These are phyloP conservation scores for Phocides pigmalion DNA, from an alignment of 1,140 invertebrate species.

Conservation along the genomic window DNA sequence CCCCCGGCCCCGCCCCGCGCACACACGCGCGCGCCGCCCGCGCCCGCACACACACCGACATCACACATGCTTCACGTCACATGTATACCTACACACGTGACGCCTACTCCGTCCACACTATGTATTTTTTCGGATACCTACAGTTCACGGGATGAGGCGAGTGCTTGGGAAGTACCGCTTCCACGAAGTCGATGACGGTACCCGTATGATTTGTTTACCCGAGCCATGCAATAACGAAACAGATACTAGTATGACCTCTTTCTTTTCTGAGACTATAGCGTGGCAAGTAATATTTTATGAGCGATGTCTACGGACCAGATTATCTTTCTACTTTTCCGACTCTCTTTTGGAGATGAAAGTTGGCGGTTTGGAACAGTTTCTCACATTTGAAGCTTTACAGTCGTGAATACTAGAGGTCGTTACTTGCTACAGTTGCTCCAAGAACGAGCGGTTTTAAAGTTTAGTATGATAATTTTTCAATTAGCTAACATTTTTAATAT, in stretches of 20 bases:
- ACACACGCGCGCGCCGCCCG: slow-evolving; percentile 49
- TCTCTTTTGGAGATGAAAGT: slow-evolving; percentile 9
- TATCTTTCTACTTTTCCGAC: slow-evolving; percentile 3
- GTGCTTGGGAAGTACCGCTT: background rate
- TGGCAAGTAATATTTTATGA: slow-evolving; percentile 15
- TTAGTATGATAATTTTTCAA: background rate
- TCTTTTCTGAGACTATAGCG: background rate
- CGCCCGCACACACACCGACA: slow-evolving; percentile 45
- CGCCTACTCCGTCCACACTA: slow-evolving; percentile 65
- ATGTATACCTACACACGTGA: slow-evolving; percentile 63
- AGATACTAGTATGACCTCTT: background rate
- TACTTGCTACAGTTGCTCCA: slow-evolving; percentile 16
- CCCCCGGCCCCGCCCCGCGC: slow-evolving; percentile 61
- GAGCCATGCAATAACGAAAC: background rate
- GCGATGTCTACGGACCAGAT: background rate
- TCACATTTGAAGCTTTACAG: slow-evolving; percentile 6
- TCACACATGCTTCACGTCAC: slow-evolving; percentile 49
- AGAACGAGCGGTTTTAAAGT: background rate
- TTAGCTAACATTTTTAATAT: too few species aligned
- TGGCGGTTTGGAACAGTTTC: slow-evolving; percentile 28
- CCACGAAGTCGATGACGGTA: background rate
- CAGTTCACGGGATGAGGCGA: slow-evolving; percentile 15
- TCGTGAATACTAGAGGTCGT: slow-evolving; percentile 24
- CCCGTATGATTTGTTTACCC: background rate
- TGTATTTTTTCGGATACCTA: slow-evolving; percentile 73